Evolutionary conservation across 2,888 invertebrate genomes (phyloP).

Genomic region (Brachypalpus laphriformis): DNA sequence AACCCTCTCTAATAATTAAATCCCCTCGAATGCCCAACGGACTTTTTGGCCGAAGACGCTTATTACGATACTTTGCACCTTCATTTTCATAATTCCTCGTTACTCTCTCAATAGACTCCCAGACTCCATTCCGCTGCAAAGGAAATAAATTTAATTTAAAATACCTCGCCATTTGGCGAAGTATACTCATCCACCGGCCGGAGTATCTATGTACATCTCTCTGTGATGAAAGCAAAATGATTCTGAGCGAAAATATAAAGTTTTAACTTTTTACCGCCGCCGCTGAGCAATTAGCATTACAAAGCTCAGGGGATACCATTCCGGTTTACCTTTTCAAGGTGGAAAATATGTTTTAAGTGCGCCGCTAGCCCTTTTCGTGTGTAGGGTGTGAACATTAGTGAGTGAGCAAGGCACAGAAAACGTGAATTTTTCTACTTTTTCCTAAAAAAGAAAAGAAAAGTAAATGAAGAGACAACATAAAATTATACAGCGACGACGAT

Average conservation of each 20-base stretch:
- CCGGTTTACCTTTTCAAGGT: neutral
- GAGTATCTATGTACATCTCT: constrained; percentile 1
- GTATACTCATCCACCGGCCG: neutral
- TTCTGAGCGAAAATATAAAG: constrained; percentile 34
- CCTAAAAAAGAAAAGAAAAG: neutral
- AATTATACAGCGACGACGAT: constrained; percentile 30
- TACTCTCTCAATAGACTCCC: constrained; percentile 16
- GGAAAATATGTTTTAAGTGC: constrained; percentile 5
- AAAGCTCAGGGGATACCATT: constrained; percentile 42
- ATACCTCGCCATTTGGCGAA: neutral
- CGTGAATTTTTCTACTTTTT: constrained; percentile 4
- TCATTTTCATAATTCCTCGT: constrained; percentile 66
- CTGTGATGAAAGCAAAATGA: constrained; percentile 11
- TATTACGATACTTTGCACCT: constrained; percentile 43
- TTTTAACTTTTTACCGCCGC: constrained; percentile 51
- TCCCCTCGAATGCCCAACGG: constrained; percentile 13
- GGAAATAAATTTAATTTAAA: constrained; percentile 45
- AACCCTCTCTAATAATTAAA: constrained; percentile 13
- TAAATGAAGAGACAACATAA: constrained; percentile 14
- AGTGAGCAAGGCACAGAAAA: neutral
- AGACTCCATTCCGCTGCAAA: constrained; percentile 20
- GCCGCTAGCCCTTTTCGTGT: neutral
- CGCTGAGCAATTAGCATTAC: constrained; percentile 59
- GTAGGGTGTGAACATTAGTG: constrained; percentile 17
- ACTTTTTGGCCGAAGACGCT: constrained; percentile 22